Base-by-base conservation (phyloP, 2,888 invertebrate species). In the Pyralis farinalis region DNA sequence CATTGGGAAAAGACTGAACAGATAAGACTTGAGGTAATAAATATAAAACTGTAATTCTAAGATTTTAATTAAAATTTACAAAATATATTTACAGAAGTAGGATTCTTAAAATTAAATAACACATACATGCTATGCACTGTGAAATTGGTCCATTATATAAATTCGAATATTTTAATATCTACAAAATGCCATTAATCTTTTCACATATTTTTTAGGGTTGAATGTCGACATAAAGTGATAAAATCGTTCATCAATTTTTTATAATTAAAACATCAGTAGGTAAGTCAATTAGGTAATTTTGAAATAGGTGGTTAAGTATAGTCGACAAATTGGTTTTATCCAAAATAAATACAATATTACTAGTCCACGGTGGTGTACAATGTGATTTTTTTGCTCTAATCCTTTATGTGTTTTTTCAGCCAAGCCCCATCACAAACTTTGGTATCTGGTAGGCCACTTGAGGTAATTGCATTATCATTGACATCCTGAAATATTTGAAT, bases 391-490 rank as follows among this genome's bases (percentile, higher is more conserved):
- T 56, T 56, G n/a, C 58, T 61, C 60, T 58, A 51, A 53, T 36
- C 29, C 33, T 39, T 30, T 12, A 32, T 33, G 22, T 4, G 39
- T 27, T 20, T 44, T 46, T 59, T 91, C 92, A 96, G 71, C 95
- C 95, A 63, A 95, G 90, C 47, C 95, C 95, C 90, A 96, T 90
- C 57, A 96, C 95, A 75, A 95, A 96, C 90, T 95, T 96, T 68
- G 96, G 96, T 88, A 96, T 91, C 81, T 94, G 93, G 78, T 93
- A 94, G 43, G 94, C 94, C 69, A 94, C 92, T 84, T 95, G 93
- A 58, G 96, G 96, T 74, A 96, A 94, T 61, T 96, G 95, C 92
- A 95, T 94, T 63, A 96, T 90, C 82, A 96, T 93, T 47, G 95
- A 95, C 91, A 96, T 93, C 78, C 96, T 96, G 91, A 47, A 92